phyloP scores from a whole-genome alignment of 2,888 invertebrate genomes.

The Cactoblastis cactorum region DNA sequence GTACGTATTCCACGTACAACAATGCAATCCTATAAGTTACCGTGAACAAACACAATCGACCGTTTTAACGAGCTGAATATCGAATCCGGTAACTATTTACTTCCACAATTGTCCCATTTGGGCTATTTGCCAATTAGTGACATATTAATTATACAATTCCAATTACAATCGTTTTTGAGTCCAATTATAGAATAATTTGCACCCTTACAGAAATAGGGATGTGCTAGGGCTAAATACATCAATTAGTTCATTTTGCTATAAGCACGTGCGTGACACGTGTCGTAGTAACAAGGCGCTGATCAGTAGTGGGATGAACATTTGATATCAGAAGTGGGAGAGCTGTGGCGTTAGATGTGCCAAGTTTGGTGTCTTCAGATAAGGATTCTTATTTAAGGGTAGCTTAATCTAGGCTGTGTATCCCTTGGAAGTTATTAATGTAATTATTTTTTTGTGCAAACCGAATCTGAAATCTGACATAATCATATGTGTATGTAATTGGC shows the following conservation, averaged over 20 bases:
- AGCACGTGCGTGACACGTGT: constrained; percentile 59
- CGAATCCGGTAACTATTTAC: not conserved
- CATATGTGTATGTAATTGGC: too few relatives aligned
- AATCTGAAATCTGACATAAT: too few relatives aligned
- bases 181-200: constrained; percentile 13
- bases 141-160: constrained; percentile 11
- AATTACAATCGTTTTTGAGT: constrained; percentile 5
- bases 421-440: not conserved
- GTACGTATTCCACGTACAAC: too few relatives aligned
- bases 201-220: constrained; percentile 7
- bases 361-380: not conserved
- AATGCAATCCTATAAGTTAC: too few relatives aligned
- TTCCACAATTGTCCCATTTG: not conserved
- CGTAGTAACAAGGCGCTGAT: constrained; percentile 49
- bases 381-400: not conserved
- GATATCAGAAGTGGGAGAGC: constrained; percentile 30
- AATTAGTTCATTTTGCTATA: constrained; percentile 52
- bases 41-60: not conserved
- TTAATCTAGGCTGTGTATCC: too few relatives aligned
- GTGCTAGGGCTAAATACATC: constrained; percentile 27
- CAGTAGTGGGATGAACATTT: constrained; percentile 39
- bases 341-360: not conserved
- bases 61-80: not conserved
- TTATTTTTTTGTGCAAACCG: too few relatives aligned
- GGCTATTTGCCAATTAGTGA: constrained; percentile 6